phyloP scores from a whole-genome alignment of 2,888 invertebrate genomes.

The Trypoxylon attenuatum region DNA sequence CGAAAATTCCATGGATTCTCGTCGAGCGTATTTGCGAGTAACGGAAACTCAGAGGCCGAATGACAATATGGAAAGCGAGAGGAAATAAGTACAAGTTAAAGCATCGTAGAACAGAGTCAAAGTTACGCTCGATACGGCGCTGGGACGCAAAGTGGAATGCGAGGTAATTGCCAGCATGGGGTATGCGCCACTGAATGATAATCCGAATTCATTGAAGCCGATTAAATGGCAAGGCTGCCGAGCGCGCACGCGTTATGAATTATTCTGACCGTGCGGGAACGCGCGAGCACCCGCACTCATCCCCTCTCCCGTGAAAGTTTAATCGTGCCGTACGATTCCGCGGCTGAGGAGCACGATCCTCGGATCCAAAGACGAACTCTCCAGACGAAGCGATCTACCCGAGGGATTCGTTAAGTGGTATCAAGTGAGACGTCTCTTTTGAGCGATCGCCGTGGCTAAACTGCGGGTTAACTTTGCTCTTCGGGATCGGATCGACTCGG shows the following conservation, averaged over 20 bases:
- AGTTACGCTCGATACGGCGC: too few species aligned
- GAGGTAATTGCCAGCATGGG: conserved; percentile 13
- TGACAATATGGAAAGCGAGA: too few species aligned
- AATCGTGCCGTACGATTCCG: conserved; percentile 35
- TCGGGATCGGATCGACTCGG: conserved; percentile 61
- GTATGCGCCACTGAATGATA: conserved; percentile 23
- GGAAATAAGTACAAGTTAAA: too few species aligned
- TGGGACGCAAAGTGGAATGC: conserved; percentile 13
- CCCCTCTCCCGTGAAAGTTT: conserved; percentile 41
- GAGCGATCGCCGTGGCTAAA: conserved; percentile 59
- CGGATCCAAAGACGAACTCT: conserved; percentile 4
- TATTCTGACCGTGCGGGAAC: conserved; percentile 26
- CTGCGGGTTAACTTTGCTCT: conserved; percentile 61
- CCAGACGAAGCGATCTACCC: conserved; percentile 2
- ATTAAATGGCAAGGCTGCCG: conserved; percentile 43
- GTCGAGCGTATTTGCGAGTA: not conserved
- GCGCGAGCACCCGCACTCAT: too few species aligned
- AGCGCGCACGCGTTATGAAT: conserved; percentile 40
- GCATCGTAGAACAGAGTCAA: too few species aligned
- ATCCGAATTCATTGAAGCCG: conserved; percentile 39
- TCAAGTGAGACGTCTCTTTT: conserved; percentile 61
- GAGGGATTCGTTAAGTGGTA: conserved; percentile 54
- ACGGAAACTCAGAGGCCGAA: too few species aligned
- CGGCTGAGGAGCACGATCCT: conserved; percentile 26
- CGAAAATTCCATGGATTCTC: conserved; percentile 47